These are phyloP conservation scores for Pterocles orientalis DNA, from an alignment of 2,113 vertebrate species.

Conservation along the genomic window DNA sequence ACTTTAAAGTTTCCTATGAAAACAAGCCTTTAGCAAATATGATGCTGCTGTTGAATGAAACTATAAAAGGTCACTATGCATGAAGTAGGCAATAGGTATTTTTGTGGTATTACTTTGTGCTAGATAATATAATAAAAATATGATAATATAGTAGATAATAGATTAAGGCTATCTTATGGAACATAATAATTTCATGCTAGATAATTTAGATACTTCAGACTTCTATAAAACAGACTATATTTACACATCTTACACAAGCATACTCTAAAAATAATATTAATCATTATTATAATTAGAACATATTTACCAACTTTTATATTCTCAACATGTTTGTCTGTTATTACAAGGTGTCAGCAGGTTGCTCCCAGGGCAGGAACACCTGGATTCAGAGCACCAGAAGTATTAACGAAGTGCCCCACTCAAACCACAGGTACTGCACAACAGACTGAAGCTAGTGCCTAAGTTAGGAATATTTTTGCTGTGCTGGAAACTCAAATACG, in stretches of 20 bases:
- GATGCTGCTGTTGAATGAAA: neutral
- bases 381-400: slow-evolving; percentile 96
- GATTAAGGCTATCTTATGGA: neutral
- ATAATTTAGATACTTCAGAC: neutral
- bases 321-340: neutral
- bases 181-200: neutral
- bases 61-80: neutral
- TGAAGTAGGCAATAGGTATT: neutral
- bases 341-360: slow-evolving; percentile 87
- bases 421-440: slow-evolving; percentile 88
- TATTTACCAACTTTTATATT: neutral
- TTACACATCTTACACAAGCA: neutral
- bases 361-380: slow-evolving; percentile 95
- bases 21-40: neutral
- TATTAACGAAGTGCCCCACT: slow-evolving; percentile 92
- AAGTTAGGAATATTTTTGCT: neutral
- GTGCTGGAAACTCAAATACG: neutral
- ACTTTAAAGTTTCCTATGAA: neutral
- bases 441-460: neutral
- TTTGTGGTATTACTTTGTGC: neutral
- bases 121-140: neutral
- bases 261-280: neutral
- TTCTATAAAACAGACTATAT: neutral
- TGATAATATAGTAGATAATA: neutral
- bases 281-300: neutral